phyloP scores from a whole-genome alignment of 37 sponge, comb jelly and placozoan genomes.

The Crambe crambe region DNA sequence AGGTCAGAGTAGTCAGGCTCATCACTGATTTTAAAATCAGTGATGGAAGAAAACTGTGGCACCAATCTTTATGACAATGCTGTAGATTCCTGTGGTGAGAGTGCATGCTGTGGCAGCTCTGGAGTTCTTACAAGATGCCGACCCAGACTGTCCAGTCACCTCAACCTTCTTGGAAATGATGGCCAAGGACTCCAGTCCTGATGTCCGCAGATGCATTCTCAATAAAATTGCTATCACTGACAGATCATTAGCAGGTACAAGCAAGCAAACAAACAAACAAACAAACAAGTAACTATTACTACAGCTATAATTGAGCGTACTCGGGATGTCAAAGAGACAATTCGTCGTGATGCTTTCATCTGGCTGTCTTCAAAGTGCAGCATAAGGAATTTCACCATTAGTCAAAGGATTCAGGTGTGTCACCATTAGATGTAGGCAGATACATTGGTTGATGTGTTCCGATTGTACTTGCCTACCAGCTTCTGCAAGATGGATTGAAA shows the following conservation, averaged over 20 bases:
- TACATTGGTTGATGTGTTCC: too few relatives aligned
- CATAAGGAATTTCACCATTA: conserved; percentile 65
- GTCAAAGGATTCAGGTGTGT: conserved; percentile 59
- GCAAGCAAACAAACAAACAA: background rate
- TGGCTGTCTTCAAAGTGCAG: conserved; percentile 55
- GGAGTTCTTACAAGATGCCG: conserved; percentile 44
- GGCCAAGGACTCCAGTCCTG: conserved; percentile 55
- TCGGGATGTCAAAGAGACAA: conserved; percentile 60
- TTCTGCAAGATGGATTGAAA: conserved; percentile 59
- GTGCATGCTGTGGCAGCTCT: conserved; percentile 59
- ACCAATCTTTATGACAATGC: background rate
- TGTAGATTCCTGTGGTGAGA: conserved; percentile 47
- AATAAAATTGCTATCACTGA: conserved; percentile 22
- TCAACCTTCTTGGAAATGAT: conserved; percentile 23
- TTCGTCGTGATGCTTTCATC: conserved; percentile 54
- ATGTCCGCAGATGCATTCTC: conserved; percentile 61
- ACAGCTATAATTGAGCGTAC: conserved; percentile 70
- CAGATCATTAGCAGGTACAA: conserved; percentile 21
- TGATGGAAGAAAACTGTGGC: background rate
- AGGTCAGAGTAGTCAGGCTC: conserved; percentile 3
- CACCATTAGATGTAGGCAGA: too few relatives aligned
- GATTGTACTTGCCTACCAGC: conserved; percentile 27
- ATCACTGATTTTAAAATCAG: background rate
- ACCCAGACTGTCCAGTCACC: conserved; percentile 42
- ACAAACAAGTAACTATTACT: background rate